Evolutionary conservation across 2,113 vertebrate genomes (phyloP).

Genomic region (Porphyrio hochstetteri): DNA sequence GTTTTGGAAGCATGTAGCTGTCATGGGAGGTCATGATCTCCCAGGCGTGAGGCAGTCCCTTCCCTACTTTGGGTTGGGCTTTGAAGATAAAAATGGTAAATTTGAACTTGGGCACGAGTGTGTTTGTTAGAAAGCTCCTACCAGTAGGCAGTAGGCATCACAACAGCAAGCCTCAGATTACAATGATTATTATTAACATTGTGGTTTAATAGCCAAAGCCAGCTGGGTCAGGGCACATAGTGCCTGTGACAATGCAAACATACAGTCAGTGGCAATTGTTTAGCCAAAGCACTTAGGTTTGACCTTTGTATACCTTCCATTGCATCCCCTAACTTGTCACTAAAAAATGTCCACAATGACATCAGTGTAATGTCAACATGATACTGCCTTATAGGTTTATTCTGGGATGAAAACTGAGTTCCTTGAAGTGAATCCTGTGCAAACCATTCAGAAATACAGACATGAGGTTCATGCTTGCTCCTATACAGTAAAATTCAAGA

Average conservation of each 20-base stretch:
- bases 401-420: background rate
- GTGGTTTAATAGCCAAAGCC: background rate
- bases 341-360: accelerated
- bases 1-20: slow-evolving; percentile 69
- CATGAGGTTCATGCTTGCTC: background rate
- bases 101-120: slow-evolving; percentile 46
- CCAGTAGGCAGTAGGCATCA: background rate
- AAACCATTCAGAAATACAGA: background rate
- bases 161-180: background rate
- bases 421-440: background rate
- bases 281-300: background rate
- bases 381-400: background rate
- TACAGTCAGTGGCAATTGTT: background rate
- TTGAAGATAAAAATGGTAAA: slow-evolving; percentile 70
- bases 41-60: slow-evolving; percentile 61
- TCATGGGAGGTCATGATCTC: slow-evolving; percentile 71
- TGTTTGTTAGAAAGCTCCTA: background rate
- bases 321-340: background rate
- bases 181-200: background rate
- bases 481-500: background rate
- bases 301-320: background rate
- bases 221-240: background rate
- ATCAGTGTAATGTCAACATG: accelerated
- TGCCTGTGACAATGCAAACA: background rate
- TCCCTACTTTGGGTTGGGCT: slow-evolving; percentile 51